Base-by-base conservation (phyloP, 2,888 invertebrate species). In the Aleiodes testaceus region DNA sequence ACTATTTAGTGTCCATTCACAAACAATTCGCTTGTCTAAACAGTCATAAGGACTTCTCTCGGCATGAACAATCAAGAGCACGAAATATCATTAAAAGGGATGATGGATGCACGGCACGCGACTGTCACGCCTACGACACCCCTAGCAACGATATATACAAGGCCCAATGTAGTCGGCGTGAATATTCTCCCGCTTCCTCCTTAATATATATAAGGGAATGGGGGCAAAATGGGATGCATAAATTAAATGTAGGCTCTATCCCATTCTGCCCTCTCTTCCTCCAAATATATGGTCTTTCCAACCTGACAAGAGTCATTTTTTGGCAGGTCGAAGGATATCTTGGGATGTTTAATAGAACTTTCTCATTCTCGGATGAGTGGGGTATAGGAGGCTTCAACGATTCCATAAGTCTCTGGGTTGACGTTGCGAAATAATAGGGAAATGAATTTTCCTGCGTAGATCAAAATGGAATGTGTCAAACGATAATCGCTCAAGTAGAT, bases 341-440 rank as follows among this genome's bases (percentile, higher is more conserved):
- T 11, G 64, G 45, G 44, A 42, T 73, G 74, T 72, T 74, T 75
- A 76, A 76, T 75, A 77, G 75, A 72, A 72, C 72, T 73, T 70
- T 50, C 16, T 12, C n/a, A 2, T 2, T 9, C 50, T 50, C 9
- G 36, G 42, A 52, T 18, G 30, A 45, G 71, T 69, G 74, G 63
- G 70, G 72, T 55, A 65, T 50, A 77, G 80, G 83, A 84, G 84
- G 45, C 9, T 7, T 84, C 84, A 86, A 85, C 85, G 86, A 86
- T 87, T 59, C 87, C 87, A 87, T 87, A 86, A 81, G 85, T 87
- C 87, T 86, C 83, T 75, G 73, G 80, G 74, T 77, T 81, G 87
- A 87, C 87, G 83, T 82, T 70, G 83, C 78, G 87, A 81, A 86
- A 86, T 87, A 87, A 87, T 87, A 85, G 86, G 87, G 87, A 87